Base-by-base conservation (phyloP, 2,797 vertebrate species). In the Mus minutoides region DNA sequence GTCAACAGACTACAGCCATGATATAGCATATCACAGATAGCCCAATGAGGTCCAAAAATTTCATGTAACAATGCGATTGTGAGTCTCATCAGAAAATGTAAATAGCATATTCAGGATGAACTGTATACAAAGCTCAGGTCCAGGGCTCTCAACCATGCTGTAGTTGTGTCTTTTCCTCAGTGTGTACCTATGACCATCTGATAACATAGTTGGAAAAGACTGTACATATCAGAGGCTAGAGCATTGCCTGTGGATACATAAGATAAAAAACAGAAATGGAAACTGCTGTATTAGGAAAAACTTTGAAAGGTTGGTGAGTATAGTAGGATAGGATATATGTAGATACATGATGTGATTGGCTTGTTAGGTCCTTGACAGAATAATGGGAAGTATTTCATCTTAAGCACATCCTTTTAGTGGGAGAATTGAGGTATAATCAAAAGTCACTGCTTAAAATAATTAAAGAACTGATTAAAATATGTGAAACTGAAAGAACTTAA, bases 61-160 rank as follows among this genome's bases (percentile, higher is more conserved):
- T 91, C 0, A 16, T 31, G 40, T 43, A 34, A 14, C 14, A 4
- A 77, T 67, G 58, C 79, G 37, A 91, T 19, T 46, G 12, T 7
- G 29, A 40, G 4, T 11, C 12, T 76, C 34, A 40, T 29, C 21
- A 7, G 14, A 79, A 56, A 24, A 69, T 12, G 12, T 29, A 90
- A 67, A 11, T 37, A 46, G 43, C 11, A 64, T 29, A 52, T 6
- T 21, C 17, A 79, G 37, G 3, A 79, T 54, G 4, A 91, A 16
- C 13, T 29, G 8, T 26, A 83, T 13, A 6, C 10, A 52, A 22
- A 37, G n/a, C 12, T 29, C 80, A 56, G 22, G 46, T n/a, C 7
- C 8, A 10, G 6, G 0, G 13, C 29, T 24, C 3, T 29, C 0
- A 6, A 13, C 22, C 13, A n/a, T n/a, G 16, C 2, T 43, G 14